Evolutionary conservation across 35 echinoderm and acorn worm species (phyloP).

Genomic region (Lytechinus pictus): DNA sequence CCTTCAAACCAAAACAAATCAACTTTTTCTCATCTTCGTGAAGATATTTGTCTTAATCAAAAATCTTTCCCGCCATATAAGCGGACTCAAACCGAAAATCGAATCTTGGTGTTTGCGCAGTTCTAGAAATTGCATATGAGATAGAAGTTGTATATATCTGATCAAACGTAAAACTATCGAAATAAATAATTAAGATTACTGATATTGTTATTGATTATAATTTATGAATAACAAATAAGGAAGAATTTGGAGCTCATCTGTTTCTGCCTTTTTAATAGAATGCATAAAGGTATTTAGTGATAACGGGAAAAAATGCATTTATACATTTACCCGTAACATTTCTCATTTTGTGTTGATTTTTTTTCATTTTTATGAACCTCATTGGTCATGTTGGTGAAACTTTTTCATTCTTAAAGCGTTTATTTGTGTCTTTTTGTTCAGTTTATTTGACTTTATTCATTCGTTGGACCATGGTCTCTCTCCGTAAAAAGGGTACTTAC

Average conservation of each 20-base stretch:
- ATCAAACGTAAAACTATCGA: neutral
- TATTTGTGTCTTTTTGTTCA: no score
- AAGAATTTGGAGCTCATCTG: neutral
- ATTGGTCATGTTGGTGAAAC: no score
- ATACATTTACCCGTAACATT: no score
- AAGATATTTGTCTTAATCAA: constrained; percentile 14
- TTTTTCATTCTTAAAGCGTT: no score
- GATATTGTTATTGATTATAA: neutral
- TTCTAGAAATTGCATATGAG: neutral
- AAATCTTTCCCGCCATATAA: neutral
- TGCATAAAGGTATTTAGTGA: no score
- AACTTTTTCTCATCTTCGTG: neutral
- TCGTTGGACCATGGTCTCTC: no score
- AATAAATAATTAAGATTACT: no score
- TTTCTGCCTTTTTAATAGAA: neutral
- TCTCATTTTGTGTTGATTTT: no score
- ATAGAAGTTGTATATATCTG: neutral
- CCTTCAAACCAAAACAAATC: neutral
- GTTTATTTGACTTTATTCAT: no score
- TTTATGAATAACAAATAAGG: neutral
- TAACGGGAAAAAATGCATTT: no score
- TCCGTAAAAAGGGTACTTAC: no score
- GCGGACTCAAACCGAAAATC: neutral
- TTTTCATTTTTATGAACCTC: no score
- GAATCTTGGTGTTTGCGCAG: neutral